Base-by-base conservation (phyloP, 2,797 vertebrate genomes). In the Salarias fasciatus region DNA sequence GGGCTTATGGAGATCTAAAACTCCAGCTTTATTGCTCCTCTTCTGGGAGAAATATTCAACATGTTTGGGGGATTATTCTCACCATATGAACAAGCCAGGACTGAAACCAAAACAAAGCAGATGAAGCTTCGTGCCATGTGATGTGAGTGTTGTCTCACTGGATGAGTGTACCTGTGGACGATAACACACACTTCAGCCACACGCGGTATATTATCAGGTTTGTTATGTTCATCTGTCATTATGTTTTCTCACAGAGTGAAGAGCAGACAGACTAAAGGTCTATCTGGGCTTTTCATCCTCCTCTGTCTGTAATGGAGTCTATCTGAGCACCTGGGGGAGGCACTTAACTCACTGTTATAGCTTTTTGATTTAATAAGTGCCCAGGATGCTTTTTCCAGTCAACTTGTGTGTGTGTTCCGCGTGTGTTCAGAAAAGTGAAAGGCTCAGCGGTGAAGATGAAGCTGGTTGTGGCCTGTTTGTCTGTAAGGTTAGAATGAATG, bases 401-500 rank as follows among this genome's bases (percentile, higher is more conserved):
- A 42, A 62, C 13, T 54, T 61, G 42, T 28, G 10, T 28, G 45
- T 47, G 47, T 33, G n/a, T 33, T n/a, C n/a, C n/a, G n/a, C n/a
- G 18, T 24, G 18, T 24, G 18, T 24, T 24, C 24, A 3, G 18
- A 24, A 24, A 77, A 60, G 47, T 59, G 57, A 55, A 66, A 74
- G 46, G 53, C 71, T 33, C 63, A 78, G 73, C 79, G 82, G 72
- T 31, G 48, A 60, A 40, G 61, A 49, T 57, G 65, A 42, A 62
- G 81, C 55, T 49, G 5, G 8, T 28, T 70, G 63, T 72, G 68
- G 61, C 57, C 72, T 60, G 60, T 57, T 50, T 63, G 46, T 73
- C 56, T 79, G 65, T 74, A 83, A 68, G 70, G 33, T 68, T 36
- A 40, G 57, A 78, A 63, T 89, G 83, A 89, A 87, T 87, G 83